Conservation (phyloP, 2,113 vertebrate species). For the Aptenodytes patagonicus region DNA sequence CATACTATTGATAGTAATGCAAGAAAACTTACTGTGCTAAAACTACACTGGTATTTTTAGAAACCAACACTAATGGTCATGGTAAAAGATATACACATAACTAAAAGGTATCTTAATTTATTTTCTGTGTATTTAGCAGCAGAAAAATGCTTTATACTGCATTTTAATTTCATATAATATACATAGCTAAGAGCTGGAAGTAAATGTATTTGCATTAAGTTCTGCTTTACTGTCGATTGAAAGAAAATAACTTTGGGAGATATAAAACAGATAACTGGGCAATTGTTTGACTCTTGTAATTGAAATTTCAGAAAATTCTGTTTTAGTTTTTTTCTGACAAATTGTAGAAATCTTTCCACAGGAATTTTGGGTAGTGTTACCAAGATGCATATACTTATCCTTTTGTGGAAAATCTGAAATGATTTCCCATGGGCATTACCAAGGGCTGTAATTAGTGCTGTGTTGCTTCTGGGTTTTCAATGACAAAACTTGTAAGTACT, state of each 20-base stretch:
- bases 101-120: not conserved
- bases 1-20: not conserved
- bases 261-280: not conserved
- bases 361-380: not conserved
- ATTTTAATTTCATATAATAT: not conserved
- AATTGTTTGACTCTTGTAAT: not conserved
- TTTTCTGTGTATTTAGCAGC: slow-evolving; percentile 20
- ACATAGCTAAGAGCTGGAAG: not conserved
- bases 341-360: not conserved
- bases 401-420: not conserved
- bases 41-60: slow-evolving; percentile 3
- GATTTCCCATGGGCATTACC: not conserved
- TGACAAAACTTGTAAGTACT: not conserved
- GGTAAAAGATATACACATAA: not conserved
- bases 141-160: not conserved
- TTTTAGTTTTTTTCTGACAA: not conserved
- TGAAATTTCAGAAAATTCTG: not conserved
- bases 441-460: not conserved
- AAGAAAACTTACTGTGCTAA: slow-evolving; percentile 33
- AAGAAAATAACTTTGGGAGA: not conserved
- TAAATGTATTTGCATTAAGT: not conserved
- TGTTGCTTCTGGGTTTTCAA: not conserved
- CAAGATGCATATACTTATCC: not conserved
- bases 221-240: not conserved
- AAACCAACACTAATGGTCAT: slow-evolving; percentile 26